Conservation (phyloP, 2,888 invertebrate species). For the Athetis lepigone region DNA sequence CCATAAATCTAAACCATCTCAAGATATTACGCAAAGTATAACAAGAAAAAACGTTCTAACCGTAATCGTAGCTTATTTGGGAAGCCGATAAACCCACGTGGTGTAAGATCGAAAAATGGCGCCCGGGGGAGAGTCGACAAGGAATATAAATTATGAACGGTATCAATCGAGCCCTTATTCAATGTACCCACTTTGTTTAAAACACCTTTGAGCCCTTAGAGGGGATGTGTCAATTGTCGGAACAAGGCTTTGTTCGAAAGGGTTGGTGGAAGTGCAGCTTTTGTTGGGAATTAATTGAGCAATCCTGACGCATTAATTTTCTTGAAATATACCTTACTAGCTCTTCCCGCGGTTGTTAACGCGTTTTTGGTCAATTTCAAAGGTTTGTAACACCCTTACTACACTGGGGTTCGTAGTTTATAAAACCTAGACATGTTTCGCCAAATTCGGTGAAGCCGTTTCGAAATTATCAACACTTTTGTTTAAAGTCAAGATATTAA, state of each 20-base stretch:
- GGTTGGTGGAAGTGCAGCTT: background rate
- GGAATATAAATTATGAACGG: conserved; percentile 58
- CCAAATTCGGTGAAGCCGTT: no score
- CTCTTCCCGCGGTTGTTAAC: no score
- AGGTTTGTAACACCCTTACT: no score
- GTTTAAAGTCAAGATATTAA: no score
- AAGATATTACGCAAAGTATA: conserved; percentile 18
- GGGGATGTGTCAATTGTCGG: conserved; percentile 33
- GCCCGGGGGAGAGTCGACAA: conserved; percentile 40
- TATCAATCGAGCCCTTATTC: conserved; percentile 50
- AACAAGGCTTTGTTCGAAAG: conserved; percentile 8
- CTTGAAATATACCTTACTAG: no score
- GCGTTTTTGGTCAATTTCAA: no score
- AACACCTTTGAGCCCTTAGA: conserved; percentile 15
- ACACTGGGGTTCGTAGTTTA: no score
- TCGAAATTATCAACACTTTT: no score
- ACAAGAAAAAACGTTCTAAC: conserved; percentile 29
- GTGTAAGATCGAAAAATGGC: conserved; percentile 39
- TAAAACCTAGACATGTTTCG: no score
- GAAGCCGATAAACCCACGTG: conserved; percentile 34
- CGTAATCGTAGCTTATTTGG: conserved; percentile 37
- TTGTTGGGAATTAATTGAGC: no score
- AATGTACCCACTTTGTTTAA: conserved; percentile 30
- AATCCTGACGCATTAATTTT: no score
- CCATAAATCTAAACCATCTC: background rate